phyloP scores from a whole-genome alignment of 2,888 invertebrate species.

The Abscondita cerata region DNA sequence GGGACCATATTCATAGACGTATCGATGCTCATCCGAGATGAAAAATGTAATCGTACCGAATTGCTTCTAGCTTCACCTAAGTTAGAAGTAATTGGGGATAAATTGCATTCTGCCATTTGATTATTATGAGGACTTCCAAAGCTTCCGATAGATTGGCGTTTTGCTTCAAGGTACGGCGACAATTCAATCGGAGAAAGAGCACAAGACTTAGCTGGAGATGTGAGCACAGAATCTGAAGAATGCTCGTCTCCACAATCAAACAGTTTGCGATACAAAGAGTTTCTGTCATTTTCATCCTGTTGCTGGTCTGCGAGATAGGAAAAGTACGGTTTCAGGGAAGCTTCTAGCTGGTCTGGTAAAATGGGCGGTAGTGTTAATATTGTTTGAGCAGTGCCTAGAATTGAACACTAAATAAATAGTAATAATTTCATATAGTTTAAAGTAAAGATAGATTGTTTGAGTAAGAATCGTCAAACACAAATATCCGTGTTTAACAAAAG shows the following conservation, averaged over 20 bases:
- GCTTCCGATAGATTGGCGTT: conserved; percentile 19
- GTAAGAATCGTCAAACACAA: too few relatives aligned
- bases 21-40: conserved; percentile 64
- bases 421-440: too few relatives aligned
- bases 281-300: conserved; percentile 30
- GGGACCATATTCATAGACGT: conserved; percentile 58
- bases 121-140: conserved; percentile 37
- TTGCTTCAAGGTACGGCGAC: conserved; percentile 40
- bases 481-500: too few relatives aligned
- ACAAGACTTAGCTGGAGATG: conserved; percentile 47
- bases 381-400: conserved; percentile 70
- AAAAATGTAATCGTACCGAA: conserved; percentile 58
- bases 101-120: conserved; percentile 35
- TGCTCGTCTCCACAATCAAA: conserved; percentile 49
- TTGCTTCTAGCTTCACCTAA: not conserved
- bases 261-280: conserved; percentile 51
- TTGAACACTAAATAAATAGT: too few relatives aligned
- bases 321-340: conserved; percentile 68
- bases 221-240: conserved; percentile 34
- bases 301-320: conserved; percentile 61
- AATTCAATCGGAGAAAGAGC: conserved; percentile 47
- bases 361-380: conserved; percentile 68
- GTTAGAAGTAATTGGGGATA: conserved; percentile 39
- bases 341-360: conserved; percentile 69
- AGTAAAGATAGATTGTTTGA: too few relatives aligned